phyloP scores from a whole-genome alignment of 2,888 invertebrate species.

The Deilephila elpenor region DNA sequence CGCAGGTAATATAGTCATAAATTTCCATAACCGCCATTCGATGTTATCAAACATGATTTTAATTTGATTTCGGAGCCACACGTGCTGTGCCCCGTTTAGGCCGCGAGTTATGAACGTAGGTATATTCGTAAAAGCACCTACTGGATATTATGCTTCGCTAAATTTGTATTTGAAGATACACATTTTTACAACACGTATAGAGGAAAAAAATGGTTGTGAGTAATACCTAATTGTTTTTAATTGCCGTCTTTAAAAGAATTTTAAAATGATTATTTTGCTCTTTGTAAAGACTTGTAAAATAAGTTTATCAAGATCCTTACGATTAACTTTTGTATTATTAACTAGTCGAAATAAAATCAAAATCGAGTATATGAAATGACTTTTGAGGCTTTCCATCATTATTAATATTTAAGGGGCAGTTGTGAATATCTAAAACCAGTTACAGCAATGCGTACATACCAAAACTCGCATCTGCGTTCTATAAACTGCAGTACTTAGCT shows the following conservation, averaged over 20 bases:
- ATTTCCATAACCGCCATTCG: slow-evolving; percentile 85
- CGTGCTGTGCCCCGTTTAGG: slow-evolving; percentile 76
- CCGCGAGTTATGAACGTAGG: slow-evolving; percentile 76
- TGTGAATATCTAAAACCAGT: not conserved
- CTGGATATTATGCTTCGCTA: slow-evolving; percentile 17
- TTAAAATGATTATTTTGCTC: too few relatives aligned
- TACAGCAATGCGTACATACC: not conserved
- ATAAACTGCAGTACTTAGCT: too few relatives aligned
- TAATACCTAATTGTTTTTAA: not conserved
- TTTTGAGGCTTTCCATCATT: not conserved
- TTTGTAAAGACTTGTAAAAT: too few relatives aligned
- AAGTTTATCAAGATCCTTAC: too few relatives aligned
- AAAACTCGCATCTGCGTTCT: too few relatives aligned
- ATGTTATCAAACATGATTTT: slow-evolving; percentile 85
- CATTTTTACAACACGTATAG: not conserved
- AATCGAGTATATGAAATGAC: not conserved
- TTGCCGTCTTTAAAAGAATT: too few relatives aligned
- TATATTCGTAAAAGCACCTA: slow-evolving; percentile 44
- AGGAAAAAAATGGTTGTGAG: not conserved
- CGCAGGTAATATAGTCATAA: slow-evolving; percentile 85
- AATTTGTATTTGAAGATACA: not conserved
- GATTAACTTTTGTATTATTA: not conserved
- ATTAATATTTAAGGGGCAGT: not conserved
- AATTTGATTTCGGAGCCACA: slow-evolving; percentile 84
- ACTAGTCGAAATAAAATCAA: not conserved